Evolutionary conservation across 2,797 vertebrate species (phyloP), one percentile per base, ranked within the genome.

Genomic region (Ispidina picta): DNA sequence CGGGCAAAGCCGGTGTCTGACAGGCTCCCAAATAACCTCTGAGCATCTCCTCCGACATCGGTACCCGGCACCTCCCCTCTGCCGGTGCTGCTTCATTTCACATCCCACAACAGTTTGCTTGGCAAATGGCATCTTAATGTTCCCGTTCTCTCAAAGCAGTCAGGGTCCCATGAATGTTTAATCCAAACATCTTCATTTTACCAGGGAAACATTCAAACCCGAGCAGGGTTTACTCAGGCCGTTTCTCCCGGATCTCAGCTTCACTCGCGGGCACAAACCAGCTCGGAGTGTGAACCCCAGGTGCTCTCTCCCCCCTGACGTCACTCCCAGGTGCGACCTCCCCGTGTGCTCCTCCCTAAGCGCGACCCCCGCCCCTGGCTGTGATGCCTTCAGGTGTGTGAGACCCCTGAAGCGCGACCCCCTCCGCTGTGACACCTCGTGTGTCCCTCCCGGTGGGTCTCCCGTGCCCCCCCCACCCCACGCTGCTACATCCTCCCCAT

Each of bases 11-110:
- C 55, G 1, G 1, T 48, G 15, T 31, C 41, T 23, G 33, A 31
- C 5, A 3, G 28, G 41, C 23, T 46, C 19, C 41, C 23, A 2
- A 28, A 58, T 26, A 71, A 22, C 18, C 23, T 22, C 49, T 15
- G 31, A 41, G 33, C 26, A 55, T 39, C 48, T 37, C 18, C 49
- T 46, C 49, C 2, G 4, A 28, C 58, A 31, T 2, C 1, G 55
- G 39, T 31, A 8, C 5, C 1, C 3, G 4, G 12, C 37, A 62
- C 17, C 26, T 28, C 39, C n/a, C 5, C 31, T 4, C 3, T 3
- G 31, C 58, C 31, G 43, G 18, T 41, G 23, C 41, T 23, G 23
- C 41, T 48, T 22, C 49, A 8, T 28, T 12, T 29, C 19, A 8
- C 10, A 23, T 10, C 59, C 15, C 23, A 19, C 33, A 29, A 15